Conservation (phyloP, 2,113 vertebrate species). For the mouse (Mus musculus) region GRCm39 chr10:77097501-77098000, state of each 20-base stretch:
- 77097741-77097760: no score
- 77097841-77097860: neutral
- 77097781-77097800: accelerated
- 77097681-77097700: neutral
- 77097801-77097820: neutral
- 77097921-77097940: neutral
- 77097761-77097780: accelerated
- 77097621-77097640: no score
- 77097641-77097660: no score
- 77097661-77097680: accelerated
- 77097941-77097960: neutral
- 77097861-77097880: accelerated
- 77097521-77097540: neutral
- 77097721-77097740: neutral
- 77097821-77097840: accelerated
- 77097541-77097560: neutral
- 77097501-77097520: neutral
- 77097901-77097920: accelerated
- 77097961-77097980: accelerated
- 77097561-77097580: neutral
- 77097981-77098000: no score
- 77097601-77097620: accelerated
- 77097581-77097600: neutral
- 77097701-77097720: neutral
- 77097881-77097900: accelerated